Base-by-base conservation (phyloP, 2,797 vertebrate species). In the Austrolebias charrua region DNA sequence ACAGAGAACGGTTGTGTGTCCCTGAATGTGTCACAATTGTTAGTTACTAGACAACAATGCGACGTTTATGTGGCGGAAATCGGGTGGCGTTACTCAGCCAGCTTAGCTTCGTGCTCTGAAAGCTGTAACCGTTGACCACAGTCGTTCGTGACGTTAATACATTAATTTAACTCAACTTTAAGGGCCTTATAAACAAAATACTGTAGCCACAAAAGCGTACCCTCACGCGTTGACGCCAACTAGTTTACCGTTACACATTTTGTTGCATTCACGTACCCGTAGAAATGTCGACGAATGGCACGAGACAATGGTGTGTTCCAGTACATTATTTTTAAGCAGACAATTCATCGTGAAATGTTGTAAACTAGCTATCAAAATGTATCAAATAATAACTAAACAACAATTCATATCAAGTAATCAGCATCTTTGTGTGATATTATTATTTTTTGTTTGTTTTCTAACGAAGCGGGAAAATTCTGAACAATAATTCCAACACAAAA, bases 251-350 rank as follows among this genome's bases (percentile, higher is more conserved):
- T 4, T 42, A 20, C n/a, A 10, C 18, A 16, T 2, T 19, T 15
- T 64, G 75, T 1, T 62, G 71, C 63, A 3, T 80, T 80, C 60
- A 76, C 0, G 60, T 28, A 0, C 2, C 19, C 24, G 18, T 9
- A n/a, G 56, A 29, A 16, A 0, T 1, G n/a, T 20, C 9, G 24
- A 24, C 24, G 6, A 52, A 51, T 11, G 12, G 28, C 24, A 10
- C 14, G 1, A 5, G 4, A 15, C 47, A 2, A 6, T n/a, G 40
- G 11, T n/a, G 50, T 38, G 16, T 62, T 45, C 29, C 1, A 13
- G 9, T 40, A 13, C 38, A 33, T 9, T 6, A 33, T 33, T 9
- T 33, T 4, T 33, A 6, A 24, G 24, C 24, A 24, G 1, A 24
- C n/a, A 24, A 24, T 24, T 1, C 24, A 24, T 24, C 24, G 24